phyloP scores from a whole-genome alignment of 2,113 vertebrate species.

The Megaceryle torquata region DNA sequence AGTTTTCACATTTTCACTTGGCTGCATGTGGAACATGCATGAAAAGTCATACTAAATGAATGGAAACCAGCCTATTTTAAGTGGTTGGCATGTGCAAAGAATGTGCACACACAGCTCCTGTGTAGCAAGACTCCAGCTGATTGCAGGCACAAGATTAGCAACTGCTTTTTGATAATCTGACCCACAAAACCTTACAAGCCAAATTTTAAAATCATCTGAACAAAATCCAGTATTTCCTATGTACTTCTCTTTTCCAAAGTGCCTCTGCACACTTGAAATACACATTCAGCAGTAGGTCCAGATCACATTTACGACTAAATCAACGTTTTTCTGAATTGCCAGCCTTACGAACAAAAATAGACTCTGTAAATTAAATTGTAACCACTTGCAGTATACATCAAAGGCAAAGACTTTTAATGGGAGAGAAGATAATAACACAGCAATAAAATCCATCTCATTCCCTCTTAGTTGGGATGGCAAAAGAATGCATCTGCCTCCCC shows the following conservation, averaged over 20 bases:
- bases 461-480: background rate
- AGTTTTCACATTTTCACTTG: background rate
- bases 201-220: background rate
- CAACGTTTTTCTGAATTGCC: background rate
- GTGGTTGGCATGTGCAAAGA: background rate
- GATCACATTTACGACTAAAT: background rate
- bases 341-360: background rate
- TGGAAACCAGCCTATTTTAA: background rate
- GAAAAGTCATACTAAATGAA: background rate
- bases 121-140: background rate
- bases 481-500: background rate
- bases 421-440: background rate
- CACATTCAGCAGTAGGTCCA: background rate
- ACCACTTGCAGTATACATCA: background rate
- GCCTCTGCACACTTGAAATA: background rate
- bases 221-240: background rate
- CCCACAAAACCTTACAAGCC: background rate
- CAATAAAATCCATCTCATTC: background rate
- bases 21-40: background rate
- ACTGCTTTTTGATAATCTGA: background rate
- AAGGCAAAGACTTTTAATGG: constrained; percentile 8
- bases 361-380: constrained; percentile 24
- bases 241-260: background rate
- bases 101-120: background rate
- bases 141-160: background rate